Base-by-base conservation (phyloP, 2,888 invertebrate species). In the Crepidodera aurea region DNA sequence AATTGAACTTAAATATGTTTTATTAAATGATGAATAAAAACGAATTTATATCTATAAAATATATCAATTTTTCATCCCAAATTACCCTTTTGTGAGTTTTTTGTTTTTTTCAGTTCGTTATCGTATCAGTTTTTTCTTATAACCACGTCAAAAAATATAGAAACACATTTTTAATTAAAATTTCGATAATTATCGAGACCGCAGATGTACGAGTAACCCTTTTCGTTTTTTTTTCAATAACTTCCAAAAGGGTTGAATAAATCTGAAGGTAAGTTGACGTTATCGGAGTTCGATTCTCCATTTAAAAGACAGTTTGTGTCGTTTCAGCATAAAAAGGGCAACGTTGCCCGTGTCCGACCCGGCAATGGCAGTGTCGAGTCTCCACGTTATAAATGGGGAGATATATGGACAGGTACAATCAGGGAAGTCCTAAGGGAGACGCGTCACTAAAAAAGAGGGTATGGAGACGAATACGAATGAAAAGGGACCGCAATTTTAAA, bases 361-460 rank as follows among this genome's bases (percentile, higher is more conserved):
- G 34, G 22, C 51, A 32, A 18, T 34, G 16, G 25, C 51, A 32
- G 39, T 42, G 61, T 55, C 55, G 51, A 51, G 34, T 40, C 59
- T 71, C 71, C 66, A 70, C 68, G 74, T 73, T 75, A 77, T 75
- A 76, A 75, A 73, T 74, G 74, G 75, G 72, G 75, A 76, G 76
- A 77, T 77, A 75, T 79, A 79, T 78, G 78, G 80, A 79, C 80
- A 81, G 80, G 80, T 81, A 79, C 78, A 80, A 81, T 81, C 79
- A 79, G 78, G 75, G 74, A 72, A 73, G 72, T 79, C 79, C 78
- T 74, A 65, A 71, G 79, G 79, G 79, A 79, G 75, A 77, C 75
- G 75, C 79, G 78, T 80, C 79, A 78, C 76, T 74, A 71, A 76
- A 77, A 75, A 75, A 76, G 76, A 75, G 76, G 57, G 57, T 57